Percentiles rank a stretch among this genome's conserved stretches.
Evolutionary conservation across 1,140 invertebrate species (phyloP).

Genomic region (Hyles euphorbiae): DNA sequence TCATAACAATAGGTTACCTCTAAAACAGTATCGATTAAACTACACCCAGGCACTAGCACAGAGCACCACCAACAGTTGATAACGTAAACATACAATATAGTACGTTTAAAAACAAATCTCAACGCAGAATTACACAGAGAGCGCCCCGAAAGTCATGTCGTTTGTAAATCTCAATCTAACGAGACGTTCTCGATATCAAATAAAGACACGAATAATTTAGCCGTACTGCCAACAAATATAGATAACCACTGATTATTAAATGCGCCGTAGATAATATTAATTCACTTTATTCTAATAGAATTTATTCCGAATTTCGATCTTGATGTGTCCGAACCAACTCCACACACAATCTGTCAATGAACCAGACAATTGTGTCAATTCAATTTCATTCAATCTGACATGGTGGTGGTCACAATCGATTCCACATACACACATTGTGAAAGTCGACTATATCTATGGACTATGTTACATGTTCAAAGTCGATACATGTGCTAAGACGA

Average conservation of each 20-base stretch:
- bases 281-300: constrained; percentile 18
- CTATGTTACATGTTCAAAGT: too few relatives aligned
- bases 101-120: constrained; percentile 41
- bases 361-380: neutral
- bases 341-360: constrained; percentile 21
- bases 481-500: too few relatives aligned
- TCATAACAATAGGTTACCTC: constrained; percentile 45
- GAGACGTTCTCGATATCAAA: constrained; percentile 16
- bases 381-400: too few relatives aligned
- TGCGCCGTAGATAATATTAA: constrained; percentile 13
- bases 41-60: constrained; percentile 38
- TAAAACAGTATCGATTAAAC: constrained; percentile 52
- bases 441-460: too few relatives aligned
- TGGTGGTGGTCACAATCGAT: too few relatives aligned
- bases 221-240: constrained; percentile 12
- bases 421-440: too few relatives aligned
- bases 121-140: constrained; percentile 29
- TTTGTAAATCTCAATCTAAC: constrained; percentile 33
- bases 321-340: constrained; percentile 18
- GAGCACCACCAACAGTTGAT: constrained; percentile 26
- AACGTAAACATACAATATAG: constrained; percentile 40
- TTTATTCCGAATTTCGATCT: constrained; percentile 19
- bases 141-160: constrained; percentile 35
- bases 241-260: constrained; percentile 9
- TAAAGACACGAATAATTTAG: constrained; percentile 18